Evolutionary conservation across 2,113 vertebrate species (phyloP), one percentile per base, ranked within the genome.

Genomic region (Pitta sordida): DNA sequence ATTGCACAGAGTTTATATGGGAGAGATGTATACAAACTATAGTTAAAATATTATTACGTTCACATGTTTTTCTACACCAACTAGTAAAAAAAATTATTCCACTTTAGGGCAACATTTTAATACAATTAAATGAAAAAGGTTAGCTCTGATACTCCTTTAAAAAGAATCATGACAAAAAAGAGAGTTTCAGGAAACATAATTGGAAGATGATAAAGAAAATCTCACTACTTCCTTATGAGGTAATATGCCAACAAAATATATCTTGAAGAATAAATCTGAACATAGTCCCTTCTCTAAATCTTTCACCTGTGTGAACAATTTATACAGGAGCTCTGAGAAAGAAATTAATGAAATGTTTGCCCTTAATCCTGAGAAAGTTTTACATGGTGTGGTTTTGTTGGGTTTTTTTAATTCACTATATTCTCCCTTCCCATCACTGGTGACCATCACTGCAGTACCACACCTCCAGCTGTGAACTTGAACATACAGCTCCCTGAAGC

Each of bases 11-110:
- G 10, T 95, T 96, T 95, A 98, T 97, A 97, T 95, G 94, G 79
- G 67, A 73, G 53, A 96, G 86, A 93, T 86, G 96, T 94, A 95
- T 92, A 97, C 96, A 97, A 97, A 96, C 96, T 89, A 95, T 91
- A 97, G 90, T 96, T 97, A 97, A 97, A 97, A 96, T 94, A 98
- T 88, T 97, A 96, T 97, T 96, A 96, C 11, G 14, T 93, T 97
- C 96, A 96, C 97, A 92, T 95, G 94, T 55, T 94, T 96, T 97
- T 90, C 96, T 91, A 91, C 92, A 96, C 92, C 93, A 97, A 95
- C 87, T 81, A 95, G 68, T 95, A 95, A 97, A 97, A 97, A 97
- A 88, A 94, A 81, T 96, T 82, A 78, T 97, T 97, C 88, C 93
- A 95, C 97, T 97, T 96, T 91, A 96, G 95, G 95, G 96, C 92